Base-by-base conservation (phyloP, 2,888 invertebrate genomes). In the Escarpia spicata region DNA sequence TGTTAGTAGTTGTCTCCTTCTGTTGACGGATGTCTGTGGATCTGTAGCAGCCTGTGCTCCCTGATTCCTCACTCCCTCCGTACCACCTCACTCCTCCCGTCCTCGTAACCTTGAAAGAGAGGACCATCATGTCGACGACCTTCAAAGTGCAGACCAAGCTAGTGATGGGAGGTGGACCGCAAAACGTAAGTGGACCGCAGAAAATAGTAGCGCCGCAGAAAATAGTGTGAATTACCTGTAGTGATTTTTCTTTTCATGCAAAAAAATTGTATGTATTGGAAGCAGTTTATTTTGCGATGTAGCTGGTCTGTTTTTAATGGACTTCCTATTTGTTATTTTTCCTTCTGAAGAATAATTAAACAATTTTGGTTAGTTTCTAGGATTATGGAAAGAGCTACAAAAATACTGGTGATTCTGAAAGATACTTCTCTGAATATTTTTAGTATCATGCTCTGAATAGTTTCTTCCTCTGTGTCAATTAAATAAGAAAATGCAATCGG, bases 101-200 rank as follows among this genome's bases (percentile, higher is more conserved):
- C 75, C 75, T 75, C 26, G 75, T 26, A 26, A 75, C 75, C 26
- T 75, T 75, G 75, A 75, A 26, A n/a, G 75, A 75, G 26, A 75
- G n/a, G n/a, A 75, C 75, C 75, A 75, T n/a, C 75, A 75, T 75
- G 75, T 19, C 75, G 6, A 75, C 75, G 75, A 75, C 75, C 75
- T 75, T 26, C 75, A 75, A 75, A 75, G 75, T 75, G 75, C 75
- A 75, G 75, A 75, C 75, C 19, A 75, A 75, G 26, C n/a, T 75
- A 26, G 75, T 75, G 75, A 75, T 75, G 75, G 75, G 75, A 75
- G 75, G 75, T 75, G 75, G 75, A 75, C 75, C 75, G 75, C 75
- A 75, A 75, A 75, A 75, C 3, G 75, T 75, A 75, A 75, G 75
- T 75, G 75, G 75, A 26, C 75, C n/a, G 75, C n/a, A 75, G 75